A percentile compares a stretch with the other conserved stretches of the same genome.
Conservation (phyloP, 2,888 invertebrate species). For the Dromius quadrimaculatus region DNA sequence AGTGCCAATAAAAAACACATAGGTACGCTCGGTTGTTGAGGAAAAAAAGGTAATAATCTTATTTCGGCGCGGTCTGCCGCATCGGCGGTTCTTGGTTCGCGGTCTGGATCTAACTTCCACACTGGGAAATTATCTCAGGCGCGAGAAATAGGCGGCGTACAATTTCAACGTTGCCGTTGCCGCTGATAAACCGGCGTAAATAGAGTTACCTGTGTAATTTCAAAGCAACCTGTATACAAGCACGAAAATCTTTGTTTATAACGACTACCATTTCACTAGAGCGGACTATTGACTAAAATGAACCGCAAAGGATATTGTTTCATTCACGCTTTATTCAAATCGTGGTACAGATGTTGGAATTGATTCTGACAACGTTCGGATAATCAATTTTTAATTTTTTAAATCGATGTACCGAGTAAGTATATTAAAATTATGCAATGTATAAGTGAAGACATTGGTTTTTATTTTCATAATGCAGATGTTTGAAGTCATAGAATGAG, state of each 20-base stretch:
- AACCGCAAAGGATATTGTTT: not conserved
- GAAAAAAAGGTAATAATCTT: conserved; percentile 40
- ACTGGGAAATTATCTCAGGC: conserved; percentile 38
- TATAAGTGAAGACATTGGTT: not conserved
- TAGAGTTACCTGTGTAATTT: conserved; percentile 24
- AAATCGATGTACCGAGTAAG: not conserved
- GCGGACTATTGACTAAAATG: not conserved
- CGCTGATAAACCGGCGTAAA: conserved; percentile 18
- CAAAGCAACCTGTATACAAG: conserved; percentile 6
- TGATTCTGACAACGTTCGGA: conserved; percentile 25
- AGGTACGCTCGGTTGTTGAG: conserved; percentile 18
- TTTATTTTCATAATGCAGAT: too few relatives aligned
- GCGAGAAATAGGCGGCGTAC: conserved; percentile 40
- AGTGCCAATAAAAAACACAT: conserved; percentile 39
- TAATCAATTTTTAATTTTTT: not conserved
- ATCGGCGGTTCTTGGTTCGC: not conserved
- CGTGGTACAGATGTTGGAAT: not conserved
- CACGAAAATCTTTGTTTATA: conserved; percentile 16
- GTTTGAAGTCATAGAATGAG: too few relatives aligned
- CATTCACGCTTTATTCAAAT: not conserved
- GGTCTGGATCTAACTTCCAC: not conserved
- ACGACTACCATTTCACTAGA: conserved; percentile 2
- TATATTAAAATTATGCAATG: not conserved
- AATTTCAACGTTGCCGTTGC: conserved; percentile 18
- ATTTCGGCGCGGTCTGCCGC: conserved; percentile 34